Evolutionary conservation across 1,140 invertebrate genomes (phyloP).

Genomic region (Zaprionus camerounensis): DNA sequence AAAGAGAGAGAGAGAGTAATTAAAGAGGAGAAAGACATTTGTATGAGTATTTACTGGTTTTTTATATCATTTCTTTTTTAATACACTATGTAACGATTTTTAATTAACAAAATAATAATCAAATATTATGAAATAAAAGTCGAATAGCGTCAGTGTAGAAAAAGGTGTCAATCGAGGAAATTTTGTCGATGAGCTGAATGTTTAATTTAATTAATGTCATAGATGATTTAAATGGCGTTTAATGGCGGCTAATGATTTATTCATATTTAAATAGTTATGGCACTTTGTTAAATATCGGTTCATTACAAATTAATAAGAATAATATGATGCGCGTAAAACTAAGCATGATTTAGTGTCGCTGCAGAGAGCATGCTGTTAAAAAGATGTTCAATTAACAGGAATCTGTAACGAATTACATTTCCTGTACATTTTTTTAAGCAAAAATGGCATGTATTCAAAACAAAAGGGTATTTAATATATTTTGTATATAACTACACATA

Average conservation of each 20-base stretch:
- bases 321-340: background rate
- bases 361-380: background rate
- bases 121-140: constrained; percentile 21
- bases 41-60: constrained; percentile 57
- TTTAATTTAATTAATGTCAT: background rate
- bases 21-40: constrained; percentile 46
- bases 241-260: background rate
- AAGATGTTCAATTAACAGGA: background rate
- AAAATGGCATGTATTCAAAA: background rate
- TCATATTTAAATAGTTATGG: constrained; percentile 2
- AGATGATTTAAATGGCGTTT: constrained; percentile 2
- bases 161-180: background rate
- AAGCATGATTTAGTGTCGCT: background rate
- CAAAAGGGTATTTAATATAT: background rate
- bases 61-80: constrained; percentile 10
- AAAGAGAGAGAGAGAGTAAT: constrained; percentile 34
- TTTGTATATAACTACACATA: background rate
- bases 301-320: background rate
- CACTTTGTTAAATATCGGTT: background rate
- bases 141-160: background rate
- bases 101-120: constrained; percentile 21
- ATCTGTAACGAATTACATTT: background rate
- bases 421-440: background rate
- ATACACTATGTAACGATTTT: constrained; percentile 21
- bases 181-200: background rate